These are phyloP conservation scores for Gila orcuttii DNA, from an alignment of 2,113 vertebrate genomes.

Conservation along the genomic window DNA sequence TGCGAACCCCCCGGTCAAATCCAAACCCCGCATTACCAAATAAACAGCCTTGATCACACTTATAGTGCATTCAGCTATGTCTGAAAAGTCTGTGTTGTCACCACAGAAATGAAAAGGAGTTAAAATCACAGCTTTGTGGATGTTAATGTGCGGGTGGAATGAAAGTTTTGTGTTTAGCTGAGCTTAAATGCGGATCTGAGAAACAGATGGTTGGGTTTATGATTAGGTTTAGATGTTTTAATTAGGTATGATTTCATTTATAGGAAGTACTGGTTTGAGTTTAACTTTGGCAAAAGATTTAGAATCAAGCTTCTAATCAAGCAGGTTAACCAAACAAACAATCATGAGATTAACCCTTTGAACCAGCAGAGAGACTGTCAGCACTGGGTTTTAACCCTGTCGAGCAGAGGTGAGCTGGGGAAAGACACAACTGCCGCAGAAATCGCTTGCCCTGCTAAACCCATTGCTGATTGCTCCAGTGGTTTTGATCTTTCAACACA, in stretches of 20 bases:
- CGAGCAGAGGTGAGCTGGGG: background rate
- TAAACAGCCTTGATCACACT: background rate
- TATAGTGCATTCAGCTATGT: background rate
- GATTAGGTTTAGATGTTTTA: conserved; percentile 27
- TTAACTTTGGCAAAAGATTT: conserved; percentile 4
- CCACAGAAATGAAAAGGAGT: background rate
- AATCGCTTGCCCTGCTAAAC: background rate
- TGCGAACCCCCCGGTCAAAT: background rate
- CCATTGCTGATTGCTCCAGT: background rate
- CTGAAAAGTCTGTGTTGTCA: background rate
- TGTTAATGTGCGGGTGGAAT: background rate
- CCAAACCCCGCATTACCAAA: background rate
- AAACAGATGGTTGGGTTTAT: conserved; percentile 21
- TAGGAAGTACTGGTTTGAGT: conserved; percentile 17
- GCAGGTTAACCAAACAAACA: conserved; percentile 66
- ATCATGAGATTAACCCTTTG: conserved; percentile 60
- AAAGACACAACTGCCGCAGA: background rate
- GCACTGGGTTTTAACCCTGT: conserved; percentile 30
- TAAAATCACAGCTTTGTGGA: background rate
- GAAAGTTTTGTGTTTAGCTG: background rate
- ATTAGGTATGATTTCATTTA: conserved; percentile 18
- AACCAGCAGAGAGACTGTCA: conserved; percentile 44
- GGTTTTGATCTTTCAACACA: background rate
- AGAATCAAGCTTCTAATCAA: conserved; percentile 8
- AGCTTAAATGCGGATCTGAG: conserved; percentile 5